Percentiles rank a stretch among this genome's conserved stretches.
Evolutionary conservation across 2,113 vertebrate genomes (phyloP).

Genomic region (Gymnobelideus leadbeateri): DNA sequence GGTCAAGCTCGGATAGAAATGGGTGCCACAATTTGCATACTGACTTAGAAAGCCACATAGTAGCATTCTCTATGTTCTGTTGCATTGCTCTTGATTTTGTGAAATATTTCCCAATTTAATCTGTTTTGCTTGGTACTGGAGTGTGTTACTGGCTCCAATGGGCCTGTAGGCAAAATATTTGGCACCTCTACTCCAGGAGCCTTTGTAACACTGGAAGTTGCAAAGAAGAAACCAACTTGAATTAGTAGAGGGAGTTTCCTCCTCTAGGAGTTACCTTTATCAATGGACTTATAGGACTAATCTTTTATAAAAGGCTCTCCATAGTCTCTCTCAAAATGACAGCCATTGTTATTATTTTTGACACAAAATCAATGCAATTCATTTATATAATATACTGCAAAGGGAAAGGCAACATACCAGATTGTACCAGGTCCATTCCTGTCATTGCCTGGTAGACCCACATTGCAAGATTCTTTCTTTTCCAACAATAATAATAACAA

Average conservation of each 20-base stretch:
- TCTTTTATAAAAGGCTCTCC: neutral
- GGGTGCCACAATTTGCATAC: neutral
- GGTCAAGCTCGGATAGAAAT: neutral
- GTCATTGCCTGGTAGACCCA: neutral
- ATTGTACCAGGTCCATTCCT: neutral
- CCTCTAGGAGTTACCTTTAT: neutral
- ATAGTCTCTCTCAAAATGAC: neutral
- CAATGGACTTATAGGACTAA: neutral
- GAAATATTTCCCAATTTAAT: neutral
- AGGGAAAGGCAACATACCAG: neutral
- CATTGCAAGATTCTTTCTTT: neutral
- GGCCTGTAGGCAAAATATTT: neutral
- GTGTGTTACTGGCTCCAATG: neutral
- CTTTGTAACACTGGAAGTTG: neutral
- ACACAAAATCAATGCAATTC: slow-evolving; percentile 2
- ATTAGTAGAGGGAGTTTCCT: neutral
- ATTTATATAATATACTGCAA: neutral
- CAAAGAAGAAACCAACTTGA: neutral
- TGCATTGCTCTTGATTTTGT: neutral
- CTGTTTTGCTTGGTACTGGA: neutral
- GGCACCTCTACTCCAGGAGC: neutral
- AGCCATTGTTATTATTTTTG: neutral
- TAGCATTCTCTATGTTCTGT: neutral
- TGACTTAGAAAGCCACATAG: neutral
- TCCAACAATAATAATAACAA: neutral